Conservation (phyloP, 1,140 invertebrate species). For the Bemisia tabaci region DNA sequence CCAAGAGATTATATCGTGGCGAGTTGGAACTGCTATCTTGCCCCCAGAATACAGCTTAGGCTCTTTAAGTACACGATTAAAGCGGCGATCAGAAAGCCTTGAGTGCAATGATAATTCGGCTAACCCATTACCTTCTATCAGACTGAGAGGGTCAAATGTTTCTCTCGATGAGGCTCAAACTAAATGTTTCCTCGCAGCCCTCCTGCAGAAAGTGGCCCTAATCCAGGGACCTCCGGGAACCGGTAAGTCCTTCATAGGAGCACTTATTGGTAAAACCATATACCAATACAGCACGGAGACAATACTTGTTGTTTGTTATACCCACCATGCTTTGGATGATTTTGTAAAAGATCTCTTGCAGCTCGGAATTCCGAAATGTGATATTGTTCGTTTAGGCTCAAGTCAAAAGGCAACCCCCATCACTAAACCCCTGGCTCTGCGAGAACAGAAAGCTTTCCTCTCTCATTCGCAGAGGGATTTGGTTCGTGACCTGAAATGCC, state of each 20-base stretch:
- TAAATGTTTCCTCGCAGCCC: no score
- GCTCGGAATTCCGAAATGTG: constrained; percentile 42
- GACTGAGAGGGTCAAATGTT: no score
- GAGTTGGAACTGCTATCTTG: background rate
- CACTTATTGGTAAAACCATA: constrained; percentile 44
- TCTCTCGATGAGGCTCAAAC: no score
- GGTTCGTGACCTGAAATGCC: no score
- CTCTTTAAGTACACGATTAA: no score
- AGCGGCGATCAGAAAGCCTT: no score
- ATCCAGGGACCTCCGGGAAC: constrained; percentile 70
- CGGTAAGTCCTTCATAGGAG: constrained; percentile 61
- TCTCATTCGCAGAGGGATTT: background rate
- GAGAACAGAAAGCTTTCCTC: background rate
- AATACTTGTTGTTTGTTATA: constrained; percentile 66
- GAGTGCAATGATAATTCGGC: no score
- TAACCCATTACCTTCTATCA: no score
- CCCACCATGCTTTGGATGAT: constrained; percentile 78
- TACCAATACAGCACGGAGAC: constrained; percentile 30
- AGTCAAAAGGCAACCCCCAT: constrained; percentile 30
- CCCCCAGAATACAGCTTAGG: background rate
- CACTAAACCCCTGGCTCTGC: constrained; percentile 2
- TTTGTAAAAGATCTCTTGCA: constrained; percentile 56
- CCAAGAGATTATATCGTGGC: background rate
- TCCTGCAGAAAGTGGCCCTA: no score
- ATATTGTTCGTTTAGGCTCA: constrained; percentile 52